A percentile compares a stretch with the other conserved stretches of the same genome.
Conservation (phyloP, 2,888 invertebrate species). For the Drosophila phalerata region DNA sequence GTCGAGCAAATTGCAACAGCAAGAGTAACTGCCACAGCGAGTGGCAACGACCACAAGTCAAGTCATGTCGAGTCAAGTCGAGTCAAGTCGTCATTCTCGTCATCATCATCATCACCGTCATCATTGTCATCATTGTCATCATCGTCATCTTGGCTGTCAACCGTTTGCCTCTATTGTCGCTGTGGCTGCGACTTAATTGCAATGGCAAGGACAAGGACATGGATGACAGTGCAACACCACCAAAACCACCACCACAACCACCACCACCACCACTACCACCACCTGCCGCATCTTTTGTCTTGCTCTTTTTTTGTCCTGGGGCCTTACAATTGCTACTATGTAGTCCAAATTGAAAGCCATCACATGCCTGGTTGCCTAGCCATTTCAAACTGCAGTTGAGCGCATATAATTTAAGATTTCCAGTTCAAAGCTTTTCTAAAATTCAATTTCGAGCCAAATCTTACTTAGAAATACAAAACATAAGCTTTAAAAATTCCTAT, state of each 20-base stretch:
- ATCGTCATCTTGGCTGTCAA: slow-evolving; percentile 42
- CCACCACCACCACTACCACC: background rate
- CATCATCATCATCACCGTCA: slow-evolving; percentile 20
- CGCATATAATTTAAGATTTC: slow-evolving; percentile 4
- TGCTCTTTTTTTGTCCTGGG: slow-evolving; percentile 4
- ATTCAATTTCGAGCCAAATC: background rate
- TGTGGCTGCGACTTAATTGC: slow-evolving; percentile 52
- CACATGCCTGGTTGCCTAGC: slow-evolving; percentile 14
- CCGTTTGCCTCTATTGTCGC: slow-evolving; percentile 31
- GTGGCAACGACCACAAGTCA: slow-evolving; percentile 37
- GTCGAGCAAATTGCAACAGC: slow-evolving; percentile 39
- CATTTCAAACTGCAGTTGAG: background rate
- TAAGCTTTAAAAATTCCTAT: background rate
- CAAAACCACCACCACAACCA: background rate
- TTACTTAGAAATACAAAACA: background rate
- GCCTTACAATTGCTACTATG: slow-evolving; percentile 22
- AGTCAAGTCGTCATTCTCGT: slow-evolving; percentile 12
- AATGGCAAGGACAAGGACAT: slow-evolving; percentile 47
- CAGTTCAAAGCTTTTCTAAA: background rate
- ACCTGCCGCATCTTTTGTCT: background rate
- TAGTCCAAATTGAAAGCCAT: slow-evolving; percentile 27
- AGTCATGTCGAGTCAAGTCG: slow-evolving; percentile 31
- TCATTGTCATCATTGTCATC: slow-evolving; percentile 15
- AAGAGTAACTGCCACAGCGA: slow-evolving; percentile 22
- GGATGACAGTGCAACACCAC: slow-evolving; percentile 5